Evolutionary conservation across 2,797 vertebrate species (phyloP).

Genomic region (Liparis tanakae): DNA sequence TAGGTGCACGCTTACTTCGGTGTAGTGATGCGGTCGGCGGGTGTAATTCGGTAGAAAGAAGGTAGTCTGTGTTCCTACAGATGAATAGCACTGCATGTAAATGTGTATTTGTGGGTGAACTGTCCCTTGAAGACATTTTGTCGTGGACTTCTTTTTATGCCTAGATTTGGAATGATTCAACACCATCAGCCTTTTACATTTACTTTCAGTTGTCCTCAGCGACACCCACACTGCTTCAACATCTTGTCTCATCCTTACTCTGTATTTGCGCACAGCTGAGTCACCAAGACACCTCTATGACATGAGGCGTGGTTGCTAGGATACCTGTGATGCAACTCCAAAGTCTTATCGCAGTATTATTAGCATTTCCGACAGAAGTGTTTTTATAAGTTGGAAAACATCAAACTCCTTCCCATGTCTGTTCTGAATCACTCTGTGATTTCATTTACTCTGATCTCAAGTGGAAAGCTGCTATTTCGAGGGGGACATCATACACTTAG

Average conservation of each 20-base stretch:
- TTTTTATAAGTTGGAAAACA: slow-evolving; percentile 16
- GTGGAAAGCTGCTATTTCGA: slow-evolving; percentile 39
- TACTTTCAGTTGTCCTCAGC: not conserved
- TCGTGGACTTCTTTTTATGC: not conserved
- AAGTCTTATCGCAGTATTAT: slow-evolving; percentile 25
- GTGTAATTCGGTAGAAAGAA: not conserved
- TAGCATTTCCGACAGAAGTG: slow-evolving; percentile 10
- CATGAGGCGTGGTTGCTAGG: slow-evolving; percentile 48
- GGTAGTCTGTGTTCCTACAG: not conserved
- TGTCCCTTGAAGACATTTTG: not conserved
- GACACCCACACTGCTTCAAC: not conserved
- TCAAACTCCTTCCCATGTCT: slow-evolving; percentile 18
- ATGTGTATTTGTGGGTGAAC: not conserved
- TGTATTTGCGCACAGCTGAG: slow-evolving; percentile 2
- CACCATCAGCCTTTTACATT: not conserved
- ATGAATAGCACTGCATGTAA: not conserved
- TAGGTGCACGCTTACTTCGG: no score
- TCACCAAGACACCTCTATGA: slow-evolving; percentile 22
- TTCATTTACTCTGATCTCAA: slow-evolving; percentile 43
- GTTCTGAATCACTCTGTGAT: slow-evolving; percentile 35
- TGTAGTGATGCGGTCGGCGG: not conserved
- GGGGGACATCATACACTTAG: slow-evolving; percentile 35
- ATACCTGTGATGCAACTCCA: slow-evolving; percentile 42
- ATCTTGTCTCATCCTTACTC: slow-evolving; percentile 14
- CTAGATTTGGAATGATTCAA: not conserved